A percentile compares a stretch with the other conserved stretches of the same genome.
These are phyloP conservation scores for Perca flavescens DNA, from an alignment of 2,113 vertebrate genomes.

Conservation along the genomic window DNA sequence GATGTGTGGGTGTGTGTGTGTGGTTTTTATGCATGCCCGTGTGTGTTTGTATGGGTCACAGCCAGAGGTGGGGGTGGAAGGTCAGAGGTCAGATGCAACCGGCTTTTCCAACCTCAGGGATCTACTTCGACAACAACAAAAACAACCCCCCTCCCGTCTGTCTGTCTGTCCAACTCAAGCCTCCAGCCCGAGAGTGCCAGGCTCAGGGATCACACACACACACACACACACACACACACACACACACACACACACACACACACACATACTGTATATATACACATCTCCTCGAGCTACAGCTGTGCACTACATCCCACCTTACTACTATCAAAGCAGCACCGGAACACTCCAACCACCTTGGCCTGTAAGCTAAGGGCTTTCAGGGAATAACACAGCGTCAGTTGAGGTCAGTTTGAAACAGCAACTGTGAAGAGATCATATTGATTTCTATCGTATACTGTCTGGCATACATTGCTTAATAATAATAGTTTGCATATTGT, in stretches of 20 bases:
- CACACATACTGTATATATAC: constrained; percentile 19
- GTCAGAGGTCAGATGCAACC: constrained; percentile 49
- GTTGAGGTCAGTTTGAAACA: too few species aligned
- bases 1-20: not conserved
- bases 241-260: constrained; percentile 40
- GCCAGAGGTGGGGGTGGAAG: constrained; percentile 37
- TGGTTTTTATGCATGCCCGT: not conserved
- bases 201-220: constrained; percentile 56
- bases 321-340: constrained; percentile 11
- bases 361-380: not conserved
- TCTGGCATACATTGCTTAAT: too few species aligned
- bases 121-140: constrained; percentile 51
- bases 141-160: not conserved
- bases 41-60: not conserved
- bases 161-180: constrained; percentile 39
- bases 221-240: constrained; percentile 14
- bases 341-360: constrained; percentile 6
- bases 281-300: constrained; percentile 36
- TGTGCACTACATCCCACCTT: constrained; percentile 31
- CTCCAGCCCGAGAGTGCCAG: constrained; percentile 35
- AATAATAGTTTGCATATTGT: not conserved
- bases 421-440: not conserved
- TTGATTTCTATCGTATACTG: not conserved
- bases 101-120: constrained; percentile 51
- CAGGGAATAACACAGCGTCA: not conserved